These are phyloP conservation scores for Eudasyphora cyanicolor DNA, from an alignment of 2,888 invertebrate species.

Conservation along the genomic window DNA sequence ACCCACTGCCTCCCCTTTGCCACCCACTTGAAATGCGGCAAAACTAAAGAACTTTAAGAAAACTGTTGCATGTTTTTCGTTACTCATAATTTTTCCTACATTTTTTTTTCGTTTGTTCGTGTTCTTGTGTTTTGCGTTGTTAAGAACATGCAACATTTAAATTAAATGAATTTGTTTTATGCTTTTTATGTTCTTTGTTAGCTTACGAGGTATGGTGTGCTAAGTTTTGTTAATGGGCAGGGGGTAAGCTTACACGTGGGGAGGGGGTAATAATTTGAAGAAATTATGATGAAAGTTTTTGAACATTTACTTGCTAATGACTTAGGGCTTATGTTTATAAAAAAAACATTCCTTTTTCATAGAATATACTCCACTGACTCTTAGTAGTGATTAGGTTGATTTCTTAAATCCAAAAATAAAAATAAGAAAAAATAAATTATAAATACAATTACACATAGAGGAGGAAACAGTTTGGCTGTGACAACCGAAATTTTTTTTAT, in stretches of 20 bases:
- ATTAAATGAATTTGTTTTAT: conserved; percentile 59
- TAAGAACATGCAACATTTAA: conserved; percentile 63
- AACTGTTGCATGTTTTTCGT: conserved; percentile 63
- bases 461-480: no score
- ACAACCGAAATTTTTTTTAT: no score
- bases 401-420: no score
- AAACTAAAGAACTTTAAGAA: conserved; percentile 55
- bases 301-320: no score
- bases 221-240: neutral
- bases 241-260: neutral
- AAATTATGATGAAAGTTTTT: no score
- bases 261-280: neutral
- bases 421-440: no score
- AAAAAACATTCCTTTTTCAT: no score
- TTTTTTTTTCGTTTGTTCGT: conserved; percentile 45
- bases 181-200: conserved; percentile 21
- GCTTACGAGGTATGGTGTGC: neutral
- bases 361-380: no score
- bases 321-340: no score
- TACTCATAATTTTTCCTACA: conserved; percentile 15
- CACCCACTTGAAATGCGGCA: neutral
- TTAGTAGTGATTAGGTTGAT: no score
- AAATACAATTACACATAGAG: no score
- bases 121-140: conserved; percentile 44
- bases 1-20: conserved; percentile 20